These are phyloP conservation scores for Aselliscus stoliczkanus DNA, from an alignment of 2,797 vertebrate genomes.

Conservation along the genomic window DNA sequence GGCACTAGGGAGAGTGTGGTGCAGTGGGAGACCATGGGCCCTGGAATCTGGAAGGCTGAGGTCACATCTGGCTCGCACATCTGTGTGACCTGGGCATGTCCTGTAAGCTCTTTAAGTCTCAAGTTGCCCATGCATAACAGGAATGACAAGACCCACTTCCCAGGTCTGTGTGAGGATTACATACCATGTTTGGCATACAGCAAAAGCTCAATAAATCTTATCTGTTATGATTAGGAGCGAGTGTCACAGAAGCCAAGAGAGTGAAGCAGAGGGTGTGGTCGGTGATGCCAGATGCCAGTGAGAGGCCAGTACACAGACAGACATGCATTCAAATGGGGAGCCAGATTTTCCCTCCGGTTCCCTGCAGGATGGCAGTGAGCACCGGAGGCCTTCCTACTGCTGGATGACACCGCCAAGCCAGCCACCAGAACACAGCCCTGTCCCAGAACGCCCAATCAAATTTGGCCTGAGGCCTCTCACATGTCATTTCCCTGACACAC, in stretches of 20 bases:
- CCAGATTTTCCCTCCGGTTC: background rate
- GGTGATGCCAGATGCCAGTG: background rate
- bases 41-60: background rate
- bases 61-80: background rate
- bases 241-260: conserved; percentile 5
- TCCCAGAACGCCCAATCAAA: background rate
- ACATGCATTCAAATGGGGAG: background rate
- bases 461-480: background rate
- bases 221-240: background rate
- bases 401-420: background rate
- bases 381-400: background rate
- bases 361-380: background rate
- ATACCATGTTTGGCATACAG: background rate
- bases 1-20: background rate
- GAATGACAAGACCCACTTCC: conserved; percentile 24
- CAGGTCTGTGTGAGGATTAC: background rate
- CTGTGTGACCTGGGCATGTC: background rate
- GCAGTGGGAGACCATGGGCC: background rate
- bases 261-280: conserved; percentile 10
- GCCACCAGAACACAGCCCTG: background rate
- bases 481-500: background rate
- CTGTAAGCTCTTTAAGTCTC: background rate
- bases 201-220: background rate
- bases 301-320: background rate
- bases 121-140: background rate